Base-by-base conservation (phyloP, 2,113 vertebrate species). In the Vulpes lagopus region DNA sequence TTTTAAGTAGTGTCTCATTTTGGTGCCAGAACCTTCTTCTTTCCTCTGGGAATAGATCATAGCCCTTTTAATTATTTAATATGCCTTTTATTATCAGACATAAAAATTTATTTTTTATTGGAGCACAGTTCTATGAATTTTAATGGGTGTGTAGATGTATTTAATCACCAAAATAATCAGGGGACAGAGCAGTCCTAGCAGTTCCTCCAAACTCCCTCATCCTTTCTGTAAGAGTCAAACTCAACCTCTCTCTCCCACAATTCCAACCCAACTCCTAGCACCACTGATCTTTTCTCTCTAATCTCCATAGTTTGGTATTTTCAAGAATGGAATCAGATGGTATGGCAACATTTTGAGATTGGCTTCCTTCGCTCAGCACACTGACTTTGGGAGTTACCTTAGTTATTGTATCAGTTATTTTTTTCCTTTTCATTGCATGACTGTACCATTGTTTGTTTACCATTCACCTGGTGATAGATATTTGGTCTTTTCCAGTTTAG, bases 41-140 rank as follows among this genome's bases (percentile, higher is more conserved):
- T 96, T 78, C 43, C 35, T 67, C 79, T 96, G 69, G 27, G 32
- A 92, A 60, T n/a, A 85, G 6, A 92, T 60, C 22, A 65, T 59
- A 92, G 8, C 17, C 9, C 64, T 30, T 81, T 92, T 27, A 85
- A 67, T 64, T 60, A 93, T 73, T 92, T 65, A 69, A 80, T 38
- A 85, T 79, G 23, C 64, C 0, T 89, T 59, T 92, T 43, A 76
- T 73, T 71, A 65, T 65, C 35, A 74, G 85, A 16, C 1, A 32
- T 43, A 92, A 84, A 88, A 16, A 69, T 35, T 35, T 30, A 84
- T 65, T 83, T 84, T 88, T 65, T 59, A 60, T 74, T 80, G 20
- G 9, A 49, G 10, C 57, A 30, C 4, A 27, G 12, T n/a, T 53
- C 16, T 85, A 69, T 83, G 9, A 74, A 60, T 78, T 60, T 65